These are phyloP conservation scores for Amblyopsis hoosieri DNA, from an alignment of 2,797 vertebrate species.

Conservation along the genomic window DNA sequence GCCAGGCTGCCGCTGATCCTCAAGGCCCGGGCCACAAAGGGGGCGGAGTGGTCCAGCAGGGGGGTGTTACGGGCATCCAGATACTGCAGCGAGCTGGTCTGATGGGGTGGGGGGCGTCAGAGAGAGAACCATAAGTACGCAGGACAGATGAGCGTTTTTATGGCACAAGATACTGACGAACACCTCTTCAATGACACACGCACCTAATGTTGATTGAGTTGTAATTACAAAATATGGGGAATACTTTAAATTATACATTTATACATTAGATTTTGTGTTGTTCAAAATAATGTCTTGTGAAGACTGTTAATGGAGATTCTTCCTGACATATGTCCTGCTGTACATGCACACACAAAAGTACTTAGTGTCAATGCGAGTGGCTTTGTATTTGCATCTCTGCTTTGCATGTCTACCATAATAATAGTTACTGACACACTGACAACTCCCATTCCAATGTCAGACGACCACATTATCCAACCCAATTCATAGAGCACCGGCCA, in stretches of 20 bases:
- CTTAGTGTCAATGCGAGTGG: too few species aligned
- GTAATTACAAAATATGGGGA: too few species aligned
- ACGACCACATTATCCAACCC: conserved; percentile 9
- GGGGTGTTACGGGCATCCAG: conserved; percentile 92
- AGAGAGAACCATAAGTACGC: conserved; percentile 2
- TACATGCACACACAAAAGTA: too few species aligned
- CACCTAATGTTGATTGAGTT: too few species aligned
- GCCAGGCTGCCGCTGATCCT: conserved; percentile 92
- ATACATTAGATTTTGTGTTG: too few species aligned
- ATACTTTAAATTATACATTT: too few species aligned
- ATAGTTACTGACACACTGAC: background rate
- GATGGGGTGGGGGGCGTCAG: conserved; percentile 22
- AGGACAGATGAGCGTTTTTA: background rate
- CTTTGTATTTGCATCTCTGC: background rate
- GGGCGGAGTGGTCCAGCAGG: conserved; percentile 89
- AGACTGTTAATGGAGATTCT: too few species aligned
- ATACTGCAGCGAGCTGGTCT: conserved; percentile 93
- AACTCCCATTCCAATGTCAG: background rate
- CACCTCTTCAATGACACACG: too few species aligned
- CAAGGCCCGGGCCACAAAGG: conserved; percentile 92
- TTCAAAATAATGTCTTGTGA: too few species aligned
- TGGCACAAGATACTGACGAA: too few species aligned
- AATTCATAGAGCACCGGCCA: conserved; percentile 1
- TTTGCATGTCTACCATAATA: conserved; percentile 9
- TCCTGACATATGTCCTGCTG: too few species aligned